Evolutionary conservation across 2,888 invertebrate species (phyloP), one percentile per base, ranked within the genome.

Genomic region (Mechanitis messenoides): DNA sequence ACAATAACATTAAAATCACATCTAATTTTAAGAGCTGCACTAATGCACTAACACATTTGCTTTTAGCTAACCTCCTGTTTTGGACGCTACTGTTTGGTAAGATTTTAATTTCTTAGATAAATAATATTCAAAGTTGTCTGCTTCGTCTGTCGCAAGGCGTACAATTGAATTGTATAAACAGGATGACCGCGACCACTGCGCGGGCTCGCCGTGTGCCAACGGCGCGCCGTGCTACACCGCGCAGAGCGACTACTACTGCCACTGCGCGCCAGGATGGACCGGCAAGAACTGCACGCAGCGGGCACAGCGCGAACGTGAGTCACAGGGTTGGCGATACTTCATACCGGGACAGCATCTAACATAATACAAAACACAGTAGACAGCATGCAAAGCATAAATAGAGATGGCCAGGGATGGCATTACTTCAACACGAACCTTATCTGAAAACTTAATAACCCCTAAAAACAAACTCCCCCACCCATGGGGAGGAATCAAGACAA

Each of bases 171-270:
- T 28, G 45, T 56, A 60, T 54, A 20, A 87, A 62, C 89, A 95
- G 94, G 94, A 95, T 80, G 95, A 96, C 76, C 94, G 95, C 76
- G 96, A 96, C 81, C 96, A 97, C 81, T 98, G 98, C 90, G 96
- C 95, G 68, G 94, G 94, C 50, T 93, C 95, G 68, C 97, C 97
- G 2, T 98, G 98, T 84, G 93, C 93, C 63, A 97, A 97, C 85
- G 94, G 94, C 31, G 96, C 96, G 28, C 93, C 93, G 33, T 97
- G 97, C 82, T 94, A 95, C 82, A 97, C 96, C 74, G 95, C 96
- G 7, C 96, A 96, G 74, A 94, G 94, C 70, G 95, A 96, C 79
- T 97, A 96, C 86, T 96, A 96, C 80, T 97, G 97, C 83, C 95
- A 95, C 84, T 97, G 97, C 85, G 93, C 95, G n/a, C 93, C 93